Percentiles rank a stretch among this genome's conserved stretches.
phyloP scores from a whole-genome alignment of 2,888 invertebrate species.

The Ceratothoa steindachneri region DNA sequence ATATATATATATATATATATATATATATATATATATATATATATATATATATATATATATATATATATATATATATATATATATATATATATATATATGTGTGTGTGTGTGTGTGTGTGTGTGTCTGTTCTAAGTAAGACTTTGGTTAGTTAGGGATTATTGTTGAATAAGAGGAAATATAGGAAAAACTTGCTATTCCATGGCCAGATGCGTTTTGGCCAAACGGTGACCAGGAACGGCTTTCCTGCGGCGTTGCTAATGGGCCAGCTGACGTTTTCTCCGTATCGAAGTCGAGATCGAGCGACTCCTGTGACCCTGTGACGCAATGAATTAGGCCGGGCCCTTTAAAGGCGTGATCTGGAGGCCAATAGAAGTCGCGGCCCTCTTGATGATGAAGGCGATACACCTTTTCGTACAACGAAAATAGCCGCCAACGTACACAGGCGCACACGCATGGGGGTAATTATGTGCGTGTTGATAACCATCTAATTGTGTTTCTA shows the following conservation, averaged over 20 bases:
- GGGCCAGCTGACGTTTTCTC: background rate
- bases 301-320: background rate
- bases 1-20: background rate
- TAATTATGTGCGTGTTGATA: too few species aligned
- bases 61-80: background rate
- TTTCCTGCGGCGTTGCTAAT: background rate
- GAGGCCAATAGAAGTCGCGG: too few species aligned
- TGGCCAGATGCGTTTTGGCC: background rate
- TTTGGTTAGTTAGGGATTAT: too few species aligned
- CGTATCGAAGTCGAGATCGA: background rate
- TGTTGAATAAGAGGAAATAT: too few species aligned
- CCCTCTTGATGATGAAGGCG: too few species aligned
- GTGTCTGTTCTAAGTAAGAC: too few species aligned
- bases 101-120: background rate
- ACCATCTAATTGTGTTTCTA: too few species aligned
- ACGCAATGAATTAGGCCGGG: background rate
- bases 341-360: background rate
- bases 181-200: too few species aligned
- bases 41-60: background rate
- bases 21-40: background rate
- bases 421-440: too few species aligned
- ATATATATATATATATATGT: background rate
- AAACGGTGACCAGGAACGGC: background rate
- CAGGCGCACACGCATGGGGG: too few species aligned
- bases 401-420: too few species aligned